These are phyloP conservation scores for Sphenopsis melanotis DNA, from an alignment of 2,797 vertebrate species.

Conservation along the genomic window DNA sequence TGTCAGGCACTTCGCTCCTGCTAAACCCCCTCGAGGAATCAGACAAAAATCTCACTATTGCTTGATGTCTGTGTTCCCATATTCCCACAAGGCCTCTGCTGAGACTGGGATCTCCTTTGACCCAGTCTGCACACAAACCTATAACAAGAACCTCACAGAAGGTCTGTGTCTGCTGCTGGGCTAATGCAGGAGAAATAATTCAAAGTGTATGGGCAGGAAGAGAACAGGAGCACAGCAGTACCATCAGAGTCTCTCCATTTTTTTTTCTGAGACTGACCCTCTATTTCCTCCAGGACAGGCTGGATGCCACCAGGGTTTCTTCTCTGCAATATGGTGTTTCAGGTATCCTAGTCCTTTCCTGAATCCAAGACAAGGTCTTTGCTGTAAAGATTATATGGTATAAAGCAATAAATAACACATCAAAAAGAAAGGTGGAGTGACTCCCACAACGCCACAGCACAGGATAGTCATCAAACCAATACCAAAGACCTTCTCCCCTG, in stretches of 20 bases:
- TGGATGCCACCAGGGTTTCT: not conserved
- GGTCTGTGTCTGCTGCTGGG: not conserved
- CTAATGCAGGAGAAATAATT: not conserved
- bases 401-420: not conserved
- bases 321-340: not conserved
- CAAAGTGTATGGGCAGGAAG: not conserved
- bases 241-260: not conserved
- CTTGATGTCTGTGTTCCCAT: not conserved
- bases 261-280: not conserved
- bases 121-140: accelerated
- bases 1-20: not conserved
- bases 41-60: not conserved
- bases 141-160: not conserved
- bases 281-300: not conserved
- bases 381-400: not conserved
- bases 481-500: not conserved
- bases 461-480: not conserved
- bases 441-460: not conserved
- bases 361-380: not conserved
- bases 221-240: not conserved
- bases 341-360: not conserved
- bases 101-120: not conserved
- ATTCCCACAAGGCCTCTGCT: not conserved
- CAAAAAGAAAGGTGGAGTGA: not conserved
- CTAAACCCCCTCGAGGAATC: not conserved